Base-by-base conservation (phyloP, 2,113 vertebrate genomes). In the Burhinus bistriatus region DNA sequence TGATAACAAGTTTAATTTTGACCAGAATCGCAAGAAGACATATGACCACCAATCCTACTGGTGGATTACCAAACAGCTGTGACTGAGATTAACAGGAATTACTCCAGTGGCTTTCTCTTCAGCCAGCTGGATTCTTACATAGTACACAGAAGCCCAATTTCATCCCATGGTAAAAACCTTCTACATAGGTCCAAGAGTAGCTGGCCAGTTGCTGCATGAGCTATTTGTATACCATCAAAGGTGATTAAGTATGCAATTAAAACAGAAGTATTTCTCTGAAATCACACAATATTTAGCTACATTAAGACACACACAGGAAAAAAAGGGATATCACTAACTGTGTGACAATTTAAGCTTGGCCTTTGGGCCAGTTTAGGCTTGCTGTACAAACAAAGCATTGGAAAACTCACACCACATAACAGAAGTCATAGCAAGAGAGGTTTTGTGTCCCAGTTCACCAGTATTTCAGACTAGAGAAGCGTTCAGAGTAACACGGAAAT, bases 51-150 rank as follows among this genome's bases (percentile, higher is more conserved):
- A 90, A 9, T 4, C 66, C 71, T 80, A 36, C 29, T 77, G n/a
- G 26, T 73, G 38, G 87, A 91, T 91, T 91, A 91, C 66, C 40
- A 54, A 95, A 65, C 95, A 97, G 93, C 87, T 97, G 95, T 45
- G 55, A 21, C 71, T 38, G 51, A 91, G 78, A 95, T 62, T 62
- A 95, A 6, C 78, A 94, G 91, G 62, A 96, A 88, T 77, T 85
- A 77, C 45, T 94, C 66, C 89, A 91, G 59, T 52, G 45, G 68
- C 88, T 82, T 62, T 77, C 62, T 68, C 92, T 64, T 34, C 68
- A 83, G 83, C 81, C 95, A 96, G 82, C 78, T 95, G 94, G 94
- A 90, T 88, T 82, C 83, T 73, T 54, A 77, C 49, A 59, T 5
- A 21, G 84, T 9, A 65, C 69, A 40, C 69, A 97, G 65, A 79